Percentiles rank a stretch among this genome's conserved stretches.
These are phyloP conservation scores for Centropyge bicolor DNA, from an alignment of 2,797 vertebrate species.

Conservation along the genomic window DNA sequence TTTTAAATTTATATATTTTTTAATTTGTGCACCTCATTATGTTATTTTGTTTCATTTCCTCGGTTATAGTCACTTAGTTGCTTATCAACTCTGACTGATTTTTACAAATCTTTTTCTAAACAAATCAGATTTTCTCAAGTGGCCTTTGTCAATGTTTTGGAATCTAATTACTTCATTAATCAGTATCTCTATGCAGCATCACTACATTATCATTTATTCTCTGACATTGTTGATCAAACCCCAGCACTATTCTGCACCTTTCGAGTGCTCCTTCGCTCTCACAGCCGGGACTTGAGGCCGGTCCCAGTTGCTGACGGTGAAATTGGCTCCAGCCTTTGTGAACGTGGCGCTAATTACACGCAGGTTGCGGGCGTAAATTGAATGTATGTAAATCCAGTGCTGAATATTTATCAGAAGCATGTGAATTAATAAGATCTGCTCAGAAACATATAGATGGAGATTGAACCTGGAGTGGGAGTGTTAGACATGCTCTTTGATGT, in stretches of 20 bases:
- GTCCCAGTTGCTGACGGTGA: neutral
- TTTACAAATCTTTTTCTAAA: neutral
- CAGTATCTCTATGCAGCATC: conserved; percentile 8
- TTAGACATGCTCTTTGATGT: conserved; percentile 19
- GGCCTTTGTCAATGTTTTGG: conserved; percentile 9
- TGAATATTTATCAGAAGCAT: conserved; percentile 44
- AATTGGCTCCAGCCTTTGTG: conserved; percentile 10
- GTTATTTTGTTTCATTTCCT: neutral
- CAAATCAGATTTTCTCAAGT: conserved; percentile 20
- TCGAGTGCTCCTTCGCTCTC: conserved; percentile 15
- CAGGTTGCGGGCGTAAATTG: conserved; percentile 16
- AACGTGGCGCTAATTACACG: conserved; percentile 38
- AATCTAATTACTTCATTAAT: conserved; percentile 29
- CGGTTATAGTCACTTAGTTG: neutral
- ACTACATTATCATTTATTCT: conserved; percentile 6
- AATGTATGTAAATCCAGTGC: conserved; percentile 42
- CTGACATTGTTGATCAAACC: conserved; percentile 30
- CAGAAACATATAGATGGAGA: conserved; percentile 9
- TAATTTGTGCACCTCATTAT: neutral
- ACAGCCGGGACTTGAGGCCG: conserved; percentile 10
- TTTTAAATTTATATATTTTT: neutral
- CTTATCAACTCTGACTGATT: conserved; percentile 1
- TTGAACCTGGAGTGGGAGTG: neutral
- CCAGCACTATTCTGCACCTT: conserved; percentile 22
- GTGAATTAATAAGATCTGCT: conserved; percentile 8